Evolutionary conservation across 2,888 invertebrate species (phyloP).

Genomic region (Onthophagus sagittarius): DNA sequence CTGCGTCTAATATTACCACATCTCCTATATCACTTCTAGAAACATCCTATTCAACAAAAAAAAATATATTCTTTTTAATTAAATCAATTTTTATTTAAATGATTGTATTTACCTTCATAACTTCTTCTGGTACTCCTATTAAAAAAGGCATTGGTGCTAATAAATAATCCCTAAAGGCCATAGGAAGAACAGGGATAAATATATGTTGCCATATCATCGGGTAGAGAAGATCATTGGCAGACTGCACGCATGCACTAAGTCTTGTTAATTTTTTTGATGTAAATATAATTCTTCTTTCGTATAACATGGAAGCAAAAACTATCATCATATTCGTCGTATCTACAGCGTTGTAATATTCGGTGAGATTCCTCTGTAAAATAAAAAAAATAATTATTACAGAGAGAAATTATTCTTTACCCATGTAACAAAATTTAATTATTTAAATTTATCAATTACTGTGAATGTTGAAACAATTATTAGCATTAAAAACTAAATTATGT

Average conservation of each 20-base stretch:
- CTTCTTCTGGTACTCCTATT: constrained; percentile 87
- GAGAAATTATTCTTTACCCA: neutral
- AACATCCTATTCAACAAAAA: constrained; percentile 56
- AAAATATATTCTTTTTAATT: neutral
- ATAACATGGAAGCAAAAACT: constrained; percentile 91
- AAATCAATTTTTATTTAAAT: neutral
- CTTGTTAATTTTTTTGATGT: constrained; percentile 85
- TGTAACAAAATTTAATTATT: neutral
- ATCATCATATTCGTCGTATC: constrained; percentile 92
- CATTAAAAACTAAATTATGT: too few species aligned
- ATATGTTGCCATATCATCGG: constrained; percentile 99
- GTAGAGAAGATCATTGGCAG: constrained; percentile 90
- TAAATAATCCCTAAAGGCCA: constrained; percentile 83
- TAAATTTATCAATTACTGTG: too few species aligned
- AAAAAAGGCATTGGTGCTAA: constrained; percentile 97
- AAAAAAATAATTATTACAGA: constrained; percentile 11
- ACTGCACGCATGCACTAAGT: constrained; percentile 89
- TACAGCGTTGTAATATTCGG: constrained; percentile 97
- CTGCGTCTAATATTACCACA: constrained; percentile 90
- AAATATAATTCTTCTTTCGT: constrained; percentile 90
- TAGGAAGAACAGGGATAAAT: constrained; percentile 92
- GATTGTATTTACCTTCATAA: constrained; percentile 63
- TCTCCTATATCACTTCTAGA: constrained; percentile 85
- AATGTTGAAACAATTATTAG: too few species aligned
- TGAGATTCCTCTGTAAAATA: constrained; percentile 81